Conservation (phyloP, 2,113 vertebrate genomes). For the Thryonomys swinderianus region DNA sequence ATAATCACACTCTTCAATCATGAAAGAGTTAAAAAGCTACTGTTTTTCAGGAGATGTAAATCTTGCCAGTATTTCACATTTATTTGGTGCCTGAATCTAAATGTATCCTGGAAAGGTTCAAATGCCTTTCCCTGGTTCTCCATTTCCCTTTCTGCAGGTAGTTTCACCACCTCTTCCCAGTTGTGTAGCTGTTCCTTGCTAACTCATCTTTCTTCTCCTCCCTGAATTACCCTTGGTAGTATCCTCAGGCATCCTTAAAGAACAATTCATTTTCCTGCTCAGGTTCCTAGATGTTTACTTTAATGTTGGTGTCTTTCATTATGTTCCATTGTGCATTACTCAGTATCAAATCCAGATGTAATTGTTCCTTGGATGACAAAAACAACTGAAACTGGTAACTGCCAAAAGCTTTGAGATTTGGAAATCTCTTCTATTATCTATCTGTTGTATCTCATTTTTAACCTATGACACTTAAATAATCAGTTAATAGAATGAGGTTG, state of each 20-base stretch:
- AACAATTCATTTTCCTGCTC: background rate
- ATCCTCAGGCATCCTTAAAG: background rate
- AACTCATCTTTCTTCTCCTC: background rate
- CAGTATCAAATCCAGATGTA: background rate
- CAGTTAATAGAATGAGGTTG: background rate
- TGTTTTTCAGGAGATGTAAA: background rate
- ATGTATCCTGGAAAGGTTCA: background rate
- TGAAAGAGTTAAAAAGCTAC: background rate
- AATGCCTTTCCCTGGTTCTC: background rate
- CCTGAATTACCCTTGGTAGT: background rate
- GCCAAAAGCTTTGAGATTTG: constrained; percentile 12
- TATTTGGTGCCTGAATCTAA: background rate
- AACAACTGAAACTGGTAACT: background rate
- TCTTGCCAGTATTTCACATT: background rate
- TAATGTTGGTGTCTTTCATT: background rate
- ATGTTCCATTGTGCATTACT: background rate
- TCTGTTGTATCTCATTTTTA: background rate
- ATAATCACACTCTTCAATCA: accelerated
- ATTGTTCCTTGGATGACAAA: background rate
- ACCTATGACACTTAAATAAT: background rate
- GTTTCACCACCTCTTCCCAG: background rate
- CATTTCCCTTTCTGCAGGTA: background rate
- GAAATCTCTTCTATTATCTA: background rate
- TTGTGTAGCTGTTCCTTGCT: background rate
- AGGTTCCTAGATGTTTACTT: background rate